Base-by-base conservation (phyloP, 2,797 vertebrate species). In the Moxostoma hubbsi region DNA sequence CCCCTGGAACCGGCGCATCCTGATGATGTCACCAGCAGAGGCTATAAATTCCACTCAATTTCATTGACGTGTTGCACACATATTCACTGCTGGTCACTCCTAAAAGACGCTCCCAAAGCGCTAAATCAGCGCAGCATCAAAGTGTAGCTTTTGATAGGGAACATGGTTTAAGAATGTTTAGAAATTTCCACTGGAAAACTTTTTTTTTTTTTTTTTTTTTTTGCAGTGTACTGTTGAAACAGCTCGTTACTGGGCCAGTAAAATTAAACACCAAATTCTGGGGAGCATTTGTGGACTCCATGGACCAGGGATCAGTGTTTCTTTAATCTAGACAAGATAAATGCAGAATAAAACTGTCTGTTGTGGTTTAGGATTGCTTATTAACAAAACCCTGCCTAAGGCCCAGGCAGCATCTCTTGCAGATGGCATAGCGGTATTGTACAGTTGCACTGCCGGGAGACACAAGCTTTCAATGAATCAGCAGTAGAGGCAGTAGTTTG, bases 391-490 rank as follows among this genome's bases (percentile, higher is more conserved):
- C 68, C 55, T 18, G 65, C 79, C 77, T 72, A 76, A 73, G 57
- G 67, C 46, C 54, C 5, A 9, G 69, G 69, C 55, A 58, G 62
- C 10, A 73, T 77, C 49, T 66, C 57, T 18, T 16, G 9, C 68
- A 64, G 58, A 64, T 80, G 79, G 72, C 81, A 71, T 9, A 82
- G 83, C 69, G 57, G 51, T 66, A 50, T 81, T 63, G 87, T 85
- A 87, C 83, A 84, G 85, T 82, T 86, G 79, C 86, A 71, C 18
- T 51, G 62, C 87, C 84, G 65, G 43, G 65, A 80, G 81, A 89
- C 82, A 75, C 79, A 72, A 78, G 58, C 59, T 86, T 73, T 85
- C 88, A 91, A 92, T 90, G 89, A 92, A 86, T 85, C 89, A 54
- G 86, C 65, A 72, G 80, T 65, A 80, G 81, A 84, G 86, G 84